Evolutionary conservation across 2,888 invertebrate genomes (phyloP), one percentile per base, ranked within the genome.

Genomic region (Amphipoea lucens): DNA sequence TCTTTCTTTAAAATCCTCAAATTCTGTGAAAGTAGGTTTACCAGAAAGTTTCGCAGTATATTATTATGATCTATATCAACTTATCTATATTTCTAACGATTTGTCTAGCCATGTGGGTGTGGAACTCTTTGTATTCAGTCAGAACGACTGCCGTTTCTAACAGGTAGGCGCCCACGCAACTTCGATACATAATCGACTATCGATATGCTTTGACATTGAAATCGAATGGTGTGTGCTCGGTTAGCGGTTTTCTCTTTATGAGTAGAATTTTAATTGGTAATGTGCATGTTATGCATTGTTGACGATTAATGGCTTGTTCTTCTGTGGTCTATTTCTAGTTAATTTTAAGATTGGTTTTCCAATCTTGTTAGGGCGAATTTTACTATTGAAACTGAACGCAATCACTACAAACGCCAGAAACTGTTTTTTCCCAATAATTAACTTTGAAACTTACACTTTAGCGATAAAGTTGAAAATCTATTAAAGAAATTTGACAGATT

Each of bases 171-270:
- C 85, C 84, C 87, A 87, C 86, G 85, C 87, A 66, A 80, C 70
- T 79, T 79, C 74, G 78, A 87, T 87, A 82, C 51, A 76, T 72
- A 78, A 84, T 84, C 79, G 82, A 82, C 42, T 76, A 73, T 75
- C 84, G 87, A 89, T 83, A 84, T 76, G 77, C 78, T 72, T 71
- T 89, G 90, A 86, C 89, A 89, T 90, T 89, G 90, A 90, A 86
- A 85, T 89, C 81, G 81, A 83, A 74, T 74, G 67, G 66, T 72
- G 40, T 68, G 48, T 51, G 42, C 29, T 75, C 69, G 66, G 42
- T 42, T 69, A 69, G 87, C 79, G 78, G 79, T 86, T 86, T 87
- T 87, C 87, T 78, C 79, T 85, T 74, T 67, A 74, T 75, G 79
- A 72, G 60, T 51, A 62, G 79, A 88, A 86, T 88, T 51, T 79